Conservation (phyloP, 2,113 vertebrate genomes). For the Atrichornis clamosus region DNA sequence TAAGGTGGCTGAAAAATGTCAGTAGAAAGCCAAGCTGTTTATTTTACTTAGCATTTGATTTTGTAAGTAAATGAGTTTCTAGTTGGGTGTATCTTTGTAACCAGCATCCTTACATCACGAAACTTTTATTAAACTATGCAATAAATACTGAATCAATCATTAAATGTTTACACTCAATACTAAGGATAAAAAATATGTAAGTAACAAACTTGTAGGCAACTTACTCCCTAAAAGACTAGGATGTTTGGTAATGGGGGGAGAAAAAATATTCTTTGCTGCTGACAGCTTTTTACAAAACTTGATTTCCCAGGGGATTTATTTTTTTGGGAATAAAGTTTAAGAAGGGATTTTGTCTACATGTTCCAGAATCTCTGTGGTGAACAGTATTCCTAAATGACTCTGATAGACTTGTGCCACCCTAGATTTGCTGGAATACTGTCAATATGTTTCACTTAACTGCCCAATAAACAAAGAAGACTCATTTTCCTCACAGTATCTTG, state of each 20-base stretch:
- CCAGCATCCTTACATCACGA: slow-evolving; percentile 58
- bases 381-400: neutral
- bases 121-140: slow-evolving; percentile 60
- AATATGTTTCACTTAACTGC: neutral
- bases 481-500: neutral
- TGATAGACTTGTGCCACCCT: neutral
- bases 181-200: neutral
- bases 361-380: neutral
- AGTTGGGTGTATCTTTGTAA: slow-evolving; percentile 62
- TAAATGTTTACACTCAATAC: slow-evolving; percentile 48
- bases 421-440: neutral
- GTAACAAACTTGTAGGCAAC: neutral
- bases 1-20: slow-evolving; percentile 75
- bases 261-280: neutral
- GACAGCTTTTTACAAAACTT: neutral
- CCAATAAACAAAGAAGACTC: neutral
- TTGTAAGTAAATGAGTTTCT: slow-evolving; percentile 74
- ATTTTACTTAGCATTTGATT: slow-evolving; percentile 75
- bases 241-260: neutral
- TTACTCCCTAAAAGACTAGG: neutral
- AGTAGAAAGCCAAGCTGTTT: slow-evolving; percentile 74
- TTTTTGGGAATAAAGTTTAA: neutral
- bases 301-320: neutral
- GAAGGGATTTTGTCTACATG: neutral
- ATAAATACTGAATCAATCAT: slow-evolving; percentile 70